These are phyloP conservation scores for Chironomus tentans DNA, from an alignment of 2,888 invertebrate genomes.

Conservation along the genomic window DNA sequence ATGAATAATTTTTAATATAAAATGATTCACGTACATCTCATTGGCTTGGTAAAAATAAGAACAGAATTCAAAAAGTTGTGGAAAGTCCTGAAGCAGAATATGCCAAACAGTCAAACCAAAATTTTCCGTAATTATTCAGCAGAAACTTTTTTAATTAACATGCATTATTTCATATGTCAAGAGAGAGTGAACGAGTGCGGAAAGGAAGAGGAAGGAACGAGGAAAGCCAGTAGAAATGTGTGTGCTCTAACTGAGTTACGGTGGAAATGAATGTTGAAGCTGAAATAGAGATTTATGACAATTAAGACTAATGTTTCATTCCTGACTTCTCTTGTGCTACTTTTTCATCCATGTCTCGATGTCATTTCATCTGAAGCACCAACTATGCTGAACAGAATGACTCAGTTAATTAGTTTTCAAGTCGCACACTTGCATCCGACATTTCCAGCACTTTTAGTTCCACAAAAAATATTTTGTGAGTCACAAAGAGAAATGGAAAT, in stretches of 20 bases:
- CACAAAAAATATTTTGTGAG: too few relatives aligned
- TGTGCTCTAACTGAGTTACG: too few relatives aligned
- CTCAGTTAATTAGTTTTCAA: slow-evolving; percentile 17
- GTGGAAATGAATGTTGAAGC: too few relatives aligned
- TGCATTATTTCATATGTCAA: slow-evolving; percentile 13
- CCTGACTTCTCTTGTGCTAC: neutral
- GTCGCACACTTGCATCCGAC: slow-evolving; percentile 12
- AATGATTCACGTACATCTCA: neutral
- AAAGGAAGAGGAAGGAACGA: neutral
- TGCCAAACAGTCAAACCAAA: neutral
- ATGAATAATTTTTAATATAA: neutral
- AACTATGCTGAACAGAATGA: neutral
- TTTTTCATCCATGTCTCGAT: neutral
- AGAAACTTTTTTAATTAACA: slow-evolving; percentile 21
- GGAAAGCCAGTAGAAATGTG: neutral
- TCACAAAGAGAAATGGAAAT: neutral
- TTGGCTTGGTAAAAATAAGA: neutral
- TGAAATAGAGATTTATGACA: slow-evolving; percentile 22
- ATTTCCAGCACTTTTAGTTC: too few relatives aligned
- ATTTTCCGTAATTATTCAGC: neutral
- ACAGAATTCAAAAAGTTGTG: neutral
- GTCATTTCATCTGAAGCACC: neutral
- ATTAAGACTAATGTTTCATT: slow-evolving; percentile 10
- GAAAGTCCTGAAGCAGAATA: neutral
- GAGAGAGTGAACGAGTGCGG: too few relatives aligned